Conservation (phyloP, 2,888 invertebrate genomes). For the Nemoura dubitans region DNA sequence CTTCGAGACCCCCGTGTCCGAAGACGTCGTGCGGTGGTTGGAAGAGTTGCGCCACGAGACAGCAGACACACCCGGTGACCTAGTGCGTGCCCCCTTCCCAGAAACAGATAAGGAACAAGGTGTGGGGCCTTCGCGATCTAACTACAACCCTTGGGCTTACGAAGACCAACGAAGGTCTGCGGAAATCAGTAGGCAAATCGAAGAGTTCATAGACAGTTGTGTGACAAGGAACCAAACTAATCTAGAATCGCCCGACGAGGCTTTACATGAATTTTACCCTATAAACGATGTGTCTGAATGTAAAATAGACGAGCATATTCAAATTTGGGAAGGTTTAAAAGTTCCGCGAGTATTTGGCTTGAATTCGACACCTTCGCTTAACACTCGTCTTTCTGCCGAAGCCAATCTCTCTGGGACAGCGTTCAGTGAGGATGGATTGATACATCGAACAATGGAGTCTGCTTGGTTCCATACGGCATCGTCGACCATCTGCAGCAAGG, state of each 20-base stretch:
- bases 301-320: not conserved
- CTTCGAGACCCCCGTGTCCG: slow-evolving; percentile 23
- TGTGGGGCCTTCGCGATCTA: not conserved
- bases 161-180: not conserved
- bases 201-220: not conserved
- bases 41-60: slow-evolving; percentile 47
- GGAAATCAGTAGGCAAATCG: not conserved
- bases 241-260: not conserved
- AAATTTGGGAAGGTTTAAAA: slow-evolving; percentile 31
- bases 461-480: not conserved
- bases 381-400: not conserved
- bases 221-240: not conserved
- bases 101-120: not conserved
- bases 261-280: not conserved
- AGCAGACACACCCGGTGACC: not conserved
- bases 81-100: not conserved
- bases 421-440: not conserved
- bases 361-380: not conserved
- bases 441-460: not conserved
- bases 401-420: not conserved
- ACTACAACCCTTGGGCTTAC: not conserved
- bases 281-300: not conserved
- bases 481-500: not conserved
- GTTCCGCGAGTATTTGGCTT: not conserved
- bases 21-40: slow-evolving; percentile 49